These are phyloP conservation scores for Stictonetta naevosa DNA, from an alignment of 2,113 vertebrate genomes.

Conservation along the genomic window DNA sequence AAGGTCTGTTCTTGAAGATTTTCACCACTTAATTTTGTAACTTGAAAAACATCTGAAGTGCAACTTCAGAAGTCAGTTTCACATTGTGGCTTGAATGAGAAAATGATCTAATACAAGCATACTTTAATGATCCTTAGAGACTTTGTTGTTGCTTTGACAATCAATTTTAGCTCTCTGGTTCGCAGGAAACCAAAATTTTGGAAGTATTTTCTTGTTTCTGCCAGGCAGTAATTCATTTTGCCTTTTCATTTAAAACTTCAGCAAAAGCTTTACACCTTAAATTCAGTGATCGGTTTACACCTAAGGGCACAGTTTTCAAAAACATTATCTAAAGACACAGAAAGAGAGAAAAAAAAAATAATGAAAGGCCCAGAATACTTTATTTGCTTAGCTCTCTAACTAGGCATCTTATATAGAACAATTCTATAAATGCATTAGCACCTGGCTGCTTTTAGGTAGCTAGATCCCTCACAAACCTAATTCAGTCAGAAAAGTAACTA, in stretches of 20 bases:
- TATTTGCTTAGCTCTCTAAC: background rate
- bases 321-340: background rate
- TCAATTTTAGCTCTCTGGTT: background rate
- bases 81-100: background rate
- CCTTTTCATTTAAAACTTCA: background rate
- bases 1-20: background rate
- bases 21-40: background rate
- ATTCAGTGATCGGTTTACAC: background rate
- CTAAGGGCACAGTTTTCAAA: background rate
- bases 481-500: background rate
- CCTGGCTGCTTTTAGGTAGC: background rate
- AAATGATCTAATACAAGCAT: background rate
- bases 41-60: background rate
- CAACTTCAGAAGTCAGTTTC: background rate
- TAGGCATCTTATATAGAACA: background rate
- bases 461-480: background rate
- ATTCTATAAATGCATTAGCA: accelerated
- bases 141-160: background rate
- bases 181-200: background rate
- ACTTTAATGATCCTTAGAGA: background rate
- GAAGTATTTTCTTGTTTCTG: background rate
- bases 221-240: background rate
- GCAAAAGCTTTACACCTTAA: background rate
- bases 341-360: background rate
- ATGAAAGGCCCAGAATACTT: background rate